These are phyloP conservation scores for Abrostola tripartita DNA, from an alignment of 2,888 invertebrate genomes.

Conservation along the genomic window DNA sequence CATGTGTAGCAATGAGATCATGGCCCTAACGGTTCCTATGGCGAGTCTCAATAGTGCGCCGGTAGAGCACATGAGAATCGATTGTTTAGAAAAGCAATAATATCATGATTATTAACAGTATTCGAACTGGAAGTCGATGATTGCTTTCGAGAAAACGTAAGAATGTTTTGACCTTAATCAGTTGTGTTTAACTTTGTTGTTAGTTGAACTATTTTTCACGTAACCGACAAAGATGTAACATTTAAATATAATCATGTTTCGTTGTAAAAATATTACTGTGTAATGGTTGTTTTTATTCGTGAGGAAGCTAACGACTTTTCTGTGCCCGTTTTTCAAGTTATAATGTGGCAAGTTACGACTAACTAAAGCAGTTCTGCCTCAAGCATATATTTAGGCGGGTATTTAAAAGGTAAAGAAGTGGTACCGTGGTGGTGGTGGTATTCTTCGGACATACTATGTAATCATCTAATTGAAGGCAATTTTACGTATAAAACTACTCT, in stretches of 20 bases:
- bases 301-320: conserved; percentile 8
- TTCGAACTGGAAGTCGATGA: conserved; percentile 36
- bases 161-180: conserved; percentile 57
- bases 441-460: conserved; percentile 40
- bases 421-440: too few relatives aligned
- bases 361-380: conserved; percentile 28
- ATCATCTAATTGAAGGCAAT: conserved; percentile 60
- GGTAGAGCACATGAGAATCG: conserved; percentile 69
- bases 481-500: conserved; percentile 51
- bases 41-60: conserved; percentile 57
- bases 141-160: conserved; percentile 49
- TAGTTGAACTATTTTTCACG: conserved; percentile 35
- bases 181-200: conserved; percentile 33
- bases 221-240: conserved; percentile 19
- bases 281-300: conserved; percentile 13
- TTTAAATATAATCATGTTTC: conserved; percentile 5
- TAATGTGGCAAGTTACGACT: conserved; percentile 18
- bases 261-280: conserved; percentile 9
- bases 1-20: conserved; percentile 72
- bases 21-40: conserved; percentile 73
- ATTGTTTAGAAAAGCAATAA: conserved; percentile 75
- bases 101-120: conserved; percentile 51
- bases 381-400: conserved; percentile 8
- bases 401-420: conserved; percentile 31
- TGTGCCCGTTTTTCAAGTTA: conserved; percentile 4